Evolutionary conservation across 2,797 vertebrate species (phyloP), one percentile per base, ranked within the genome.

Genomic region (Manis javanica): DNA sequence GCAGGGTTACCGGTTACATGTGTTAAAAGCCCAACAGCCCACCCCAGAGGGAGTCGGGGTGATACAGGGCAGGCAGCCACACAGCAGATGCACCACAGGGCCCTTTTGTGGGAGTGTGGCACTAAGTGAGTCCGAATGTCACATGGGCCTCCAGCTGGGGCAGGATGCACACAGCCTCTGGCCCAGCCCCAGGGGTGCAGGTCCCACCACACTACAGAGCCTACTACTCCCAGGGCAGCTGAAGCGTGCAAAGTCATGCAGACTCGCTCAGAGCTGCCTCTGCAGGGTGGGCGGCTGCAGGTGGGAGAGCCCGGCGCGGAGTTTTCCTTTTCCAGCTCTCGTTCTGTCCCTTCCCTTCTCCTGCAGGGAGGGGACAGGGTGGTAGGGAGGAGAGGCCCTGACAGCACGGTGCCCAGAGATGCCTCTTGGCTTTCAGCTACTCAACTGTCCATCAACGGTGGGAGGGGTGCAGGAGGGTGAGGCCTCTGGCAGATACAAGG

Each of bases 241-340:
- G 24, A 13, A 14, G 42, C 16, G 29, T 15, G 31, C 29, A 49
- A 21, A 11, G 42, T 5, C 1, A 4, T 9, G 2, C 39, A 31
- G 29, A 2, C 2, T 23, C 34, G 4, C 59, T 19, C 49, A 15
- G 19, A 46, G 11, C 19, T 2, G 42, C 16, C 55, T 24, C n/a
- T 12, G 9, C 63, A 5, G 1, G 31, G 5, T 1, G 46, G 46
- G 46, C 23, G 7, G 31, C 0, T 11, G 42, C 2, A 31, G 61
- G 3, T 11, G 31, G 68, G 51, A 23, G 11, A 12, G 34, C 51
- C 4, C 1, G 9, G 14, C 1, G 0, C 1, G 6, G 83, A 4
- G 23, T 19, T 26, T 7, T 4, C 9, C 39, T 63, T 31, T 8
- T 14, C 51, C 63, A 1, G n/a, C 31, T 29, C 15, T 29, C 63